Evolutionary conservation across 2,888 invertebrate genomes (phyloP), one percentile per base, ranked within the genome.

Genomic region (Eupeodes luniger): DNA sequence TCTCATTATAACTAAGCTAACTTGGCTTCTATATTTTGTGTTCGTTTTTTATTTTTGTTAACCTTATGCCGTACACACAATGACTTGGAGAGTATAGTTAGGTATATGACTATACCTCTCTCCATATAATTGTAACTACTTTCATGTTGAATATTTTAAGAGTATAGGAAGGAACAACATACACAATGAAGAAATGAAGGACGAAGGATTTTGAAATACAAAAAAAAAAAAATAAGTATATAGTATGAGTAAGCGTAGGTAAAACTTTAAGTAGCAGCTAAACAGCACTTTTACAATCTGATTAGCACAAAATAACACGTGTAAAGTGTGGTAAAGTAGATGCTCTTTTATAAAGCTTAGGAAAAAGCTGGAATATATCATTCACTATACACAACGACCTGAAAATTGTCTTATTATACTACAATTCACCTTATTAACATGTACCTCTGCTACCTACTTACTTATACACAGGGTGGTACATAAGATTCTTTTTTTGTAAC

Each of bases 1-100:
- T 88, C 90, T 90, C 90, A 90, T 90, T 90, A 90, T 78, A 80
- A 57, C 77, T 57, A n/a, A 61, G 69, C 81, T 44, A 62, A 14
- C 14, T 51, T 40, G 40, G 40, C 40, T 40, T 7, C 40, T 40
- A 7, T 40, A 7, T 40, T 40, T 11, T 7, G 27, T 27, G 2
- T 27, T 27, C 3, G 27, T 59, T 14, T 27, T 47, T n/a, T 51
- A 34, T 40, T 64, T 47, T 12, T 9, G 7, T 11, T 14, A 55
- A 70, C 55, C 36, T 70, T 70, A 44, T 70, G 55, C 40, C 44
- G 19, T 53, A 53, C 19, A 55, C n/a, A 61, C 40, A 27, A 2
- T 27, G 27, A 27, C 40, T 40, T 3, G 1, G 0, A 2, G 27
- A 27, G 2, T 27, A 27, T 27, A 27, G 27, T 27, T 27, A 27